phyloP scores from a whole-genome alignment of 2,797 vertebrate genomes.

The Perodicticus potto region DNA sequence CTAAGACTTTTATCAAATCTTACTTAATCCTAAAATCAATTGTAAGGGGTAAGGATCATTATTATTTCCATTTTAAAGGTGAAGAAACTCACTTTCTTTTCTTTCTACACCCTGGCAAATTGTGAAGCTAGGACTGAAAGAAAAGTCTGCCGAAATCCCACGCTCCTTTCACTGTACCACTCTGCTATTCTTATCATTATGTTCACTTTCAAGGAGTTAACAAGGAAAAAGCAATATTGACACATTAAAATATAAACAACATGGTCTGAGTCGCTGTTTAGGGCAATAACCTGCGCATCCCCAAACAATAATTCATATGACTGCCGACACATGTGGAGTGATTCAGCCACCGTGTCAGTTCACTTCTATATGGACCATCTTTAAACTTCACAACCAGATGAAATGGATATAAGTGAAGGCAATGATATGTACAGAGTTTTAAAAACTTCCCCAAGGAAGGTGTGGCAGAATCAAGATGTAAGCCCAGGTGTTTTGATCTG shows the following conservation, averaged over 20 bases:
- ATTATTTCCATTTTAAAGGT: background rate
- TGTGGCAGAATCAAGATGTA: slow-evolving; percentile 10
- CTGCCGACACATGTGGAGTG: too few relatives aligned
- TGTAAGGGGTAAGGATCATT: background rate
- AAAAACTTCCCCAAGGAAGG: background rate
- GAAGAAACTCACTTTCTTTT: background rate
- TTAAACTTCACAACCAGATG: background rate
- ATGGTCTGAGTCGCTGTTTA: background rate
- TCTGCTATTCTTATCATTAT: background rate
- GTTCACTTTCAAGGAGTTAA: background rate
- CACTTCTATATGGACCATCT: background rate
- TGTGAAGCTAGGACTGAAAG: background rate
- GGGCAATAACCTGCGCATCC: background rate
- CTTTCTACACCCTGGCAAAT: background rate
- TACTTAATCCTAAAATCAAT: background rate
- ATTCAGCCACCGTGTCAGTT: background rate
- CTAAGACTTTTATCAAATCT: background rate
- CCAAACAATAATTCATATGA: background rate
- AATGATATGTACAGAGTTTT: background rate
- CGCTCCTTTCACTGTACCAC: background rate
- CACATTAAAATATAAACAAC: background rate
- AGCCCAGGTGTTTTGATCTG: background rate
- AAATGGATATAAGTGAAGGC: background rate
- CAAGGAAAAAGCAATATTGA: background rate
- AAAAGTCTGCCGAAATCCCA: background rate